These are phyloP conservation scores for Betta splendens DNA, from an alignment of 2,797 vertebrate genomes.

Conservation along the genomic window DNA sequence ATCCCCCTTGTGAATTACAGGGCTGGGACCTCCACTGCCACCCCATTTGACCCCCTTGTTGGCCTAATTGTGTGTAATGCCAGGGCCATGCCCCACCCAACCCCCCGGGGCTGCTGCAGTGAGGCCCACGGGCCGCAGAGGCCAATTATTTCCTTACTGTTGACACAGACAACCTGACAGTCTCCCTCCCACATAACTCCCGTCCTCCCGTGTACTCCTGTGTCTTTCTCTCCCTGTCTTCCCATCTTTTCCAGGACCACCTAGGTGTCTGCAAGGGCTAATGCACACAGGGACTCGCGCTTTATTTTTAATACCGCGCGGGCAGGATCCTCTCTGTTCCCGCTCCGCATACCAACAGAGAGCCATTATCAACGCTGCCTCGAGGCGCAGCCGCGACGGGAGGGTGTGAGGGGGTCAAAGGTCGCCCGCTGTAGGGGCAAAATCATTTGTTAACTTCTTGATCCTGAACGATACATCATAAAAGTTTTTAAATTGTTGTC, in stretches of 20 bases:
- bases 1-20: slow-evolving; percentile 65
- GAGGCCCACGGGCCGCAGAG: slow-evolving; percentile 57
- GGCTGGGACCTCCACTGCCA: slow-evolving; percentile 62
- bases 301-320: slow-evolving; percentile 49
- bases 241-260: slow-evolving; percentile 69
- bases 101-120: slow-evolving; percentile 28
- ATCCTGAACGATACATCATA: slow-evolving; percentile 18
- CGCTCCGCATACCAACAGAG: slow-evolving; percentile 69
- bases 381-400: slow-evolving; percentile 49
- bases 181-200: slow-evolving; percentile 69
- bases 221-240: slow-evolving; percentile 49
- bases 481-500: slow-evolving; percentile 14
- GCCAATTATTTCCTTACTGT: slow-evolving; percentile 78
- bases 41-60: slow-evolving; percentile 73
- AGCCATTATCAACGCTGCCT: slow-evolving; percentile 64
- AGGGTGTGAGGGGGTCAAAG: slow-evolving; percentile 58
- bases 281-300: slow-evolving; percentile 32
- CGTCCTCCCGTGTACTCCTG: slow-evolving; percentile 62
- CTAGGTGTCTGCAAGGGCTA: slow-evolving; percentile 61
- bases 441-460: slow-evolving; percentile 54
- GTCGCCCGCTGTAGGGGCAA: slow-evolving; percentile 40
- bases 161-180: slow-evolving; percentile 78
- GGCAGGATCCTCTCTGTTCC: slow-evolving; percentile 58
- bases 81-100: slow-evolving; percentile 62
- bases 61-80: slow-evolving; percentile 79